Conservation (phyloP, 2,797 vertebrate genomes). For the Antennarius maculatus region DNA sequence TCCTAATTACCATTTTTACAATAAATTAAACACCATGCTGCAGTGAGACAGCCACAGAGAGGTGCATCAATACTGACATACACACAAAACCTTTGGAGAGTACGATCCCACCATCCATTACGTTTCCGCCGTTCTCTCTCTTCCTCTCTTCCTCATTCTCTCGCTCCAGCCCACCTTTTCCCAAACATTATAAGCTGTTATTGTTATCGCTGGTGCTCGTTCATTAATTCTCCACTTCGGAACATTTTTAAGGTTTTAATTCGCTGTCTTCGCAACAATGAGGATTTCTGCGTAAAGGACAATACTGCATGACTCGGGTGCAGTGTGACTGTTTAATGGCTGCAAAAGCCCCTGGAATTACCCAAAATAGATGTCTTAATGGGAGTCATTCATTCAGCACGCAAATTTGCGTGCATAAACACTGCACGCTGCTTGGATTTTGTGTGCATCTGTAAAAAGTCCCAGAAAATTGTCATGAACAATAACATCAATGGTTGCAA, state of each 20-base stretch:
- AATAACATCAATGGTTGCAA: slow-evolving; percentile 17
- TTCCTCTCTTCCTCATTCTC: slow-evolving; percentile 2
- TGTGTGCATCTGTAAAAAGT: slow-evolving; percentile 29
- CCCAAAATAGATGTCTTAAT: slow-evolving; percentile 70
- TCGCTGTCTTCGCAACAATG: slow-evolving; percentile 67
- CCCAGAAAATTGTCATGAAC: slow-evolving; percentile 45
- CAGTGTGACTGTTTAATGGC: slow-evolving; percentile 67
- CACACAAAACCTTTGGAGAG: slow-evolving; percentile 59
- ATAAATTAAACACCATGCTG: slow-evolving; percentile 83
- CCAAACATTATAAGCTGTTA: slow-evolving; percentile 58
- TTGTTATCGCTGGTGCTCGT: slow-evolving; percentile 66
- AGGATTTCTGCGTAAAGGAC: slow-evolving; percentile 50
- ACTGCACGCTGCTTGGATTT: slow-evolving; percentile 22
- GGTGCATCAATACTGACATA: slow-evolving; percentile 73
- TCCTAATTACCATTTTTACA: slow-evolving; percentile 88
- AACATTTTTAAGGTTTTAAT: slow-evolving; percentile 75
- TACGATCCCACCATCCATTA: slow-evolving; percentile 45
- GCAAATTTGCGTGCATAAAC: slow-evolving; percentile 60
- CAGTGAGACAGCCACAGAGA: slow-evolving; percentile 74
- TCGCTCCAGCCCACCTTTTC: slow-evolving; percentile 43
- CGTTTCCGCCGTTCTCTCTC: slow-evolving; percentile 13
- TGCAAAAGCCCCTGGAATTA: slow-evolving; percentile 54
- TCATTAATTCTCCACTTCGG: slow-evolving; percentile 70
- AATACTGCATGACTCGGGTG: slow-evolving; percentile 54
- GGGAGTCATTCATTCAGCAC: slow-evolving; percentile 56